These are phyloP conservation scores for Bovichtus diacanthus DNA, from an alignment of 2,797 vertebrate genomes.

Conservation along the genomic window DNA sequence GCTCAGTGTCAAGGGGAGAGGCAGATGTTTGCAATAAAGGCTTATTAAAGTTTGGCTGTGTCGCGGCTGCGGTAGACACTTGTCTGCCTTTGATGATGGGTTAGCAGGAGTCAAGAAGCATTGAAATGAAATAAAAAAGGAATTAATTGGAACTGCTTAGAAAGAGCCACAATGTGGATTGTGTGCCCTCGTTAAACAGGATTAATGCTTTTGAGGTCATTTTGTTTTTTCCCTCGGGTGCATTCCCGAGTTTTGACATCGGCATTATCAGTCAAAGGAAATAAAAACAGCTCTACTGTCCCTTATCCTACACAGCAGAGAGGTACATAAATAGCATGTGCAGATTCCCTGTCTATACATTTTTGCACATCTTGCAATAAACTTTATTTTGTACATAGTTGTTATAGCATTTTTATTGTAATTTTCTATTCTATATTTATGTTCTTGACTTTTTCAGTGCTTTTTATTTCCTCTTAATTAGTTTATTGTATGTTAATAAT, in stretches of 20 bases:
- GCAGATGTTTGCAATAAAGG: constrained; percentile 84
- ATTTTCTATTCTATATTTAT: too few species aligned
- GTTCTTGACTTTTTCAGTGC: too few species aligned
- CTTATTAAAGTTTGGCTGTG: constrained; percentile 81
- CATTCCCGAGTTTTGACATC: constrained; percentile 73
- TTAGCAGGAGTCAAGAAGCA: constrained; percentile 81
- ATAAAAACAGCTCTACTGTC: constrained; percentile 44
- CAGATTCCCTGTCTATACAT: background rate
- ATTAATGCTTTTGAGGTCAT: constrained; percentile 73
- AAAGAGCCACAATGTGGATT: constrained; percentile 72
- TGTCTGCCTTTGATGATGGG: constrained; percentile 80
- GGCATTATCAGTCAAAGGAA: constrained; percentile 55
- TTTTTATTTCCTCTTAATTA: too few species aligned
- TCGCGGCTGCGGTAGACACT: constrained; percentile 74
- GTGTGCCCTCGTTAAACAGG: constrained; percentile 71
- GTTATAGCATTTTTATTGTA: too few species aligned
- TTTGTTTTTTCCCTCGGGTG: constrained; percentile 52
- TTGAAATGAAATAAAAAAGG: constrained; percentile 80
- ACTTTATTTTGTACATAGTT: too few species aligned
- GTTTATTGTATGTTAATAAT: too few species aligned
- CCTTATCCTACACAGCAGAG: constrained; percentile 38
- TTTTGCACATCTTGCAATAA: too few species aligned
- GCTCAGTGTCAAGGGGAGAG: constrained; percentile 57
- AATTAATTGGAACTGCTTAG: constrained; percentile 80
- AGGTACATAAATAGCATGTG: constrained; percentile 25